Evolutionary conservation across 2,113 vertebrate species (phyloP).

Genomic region (Neodontobutis hainanensis): DNA sequence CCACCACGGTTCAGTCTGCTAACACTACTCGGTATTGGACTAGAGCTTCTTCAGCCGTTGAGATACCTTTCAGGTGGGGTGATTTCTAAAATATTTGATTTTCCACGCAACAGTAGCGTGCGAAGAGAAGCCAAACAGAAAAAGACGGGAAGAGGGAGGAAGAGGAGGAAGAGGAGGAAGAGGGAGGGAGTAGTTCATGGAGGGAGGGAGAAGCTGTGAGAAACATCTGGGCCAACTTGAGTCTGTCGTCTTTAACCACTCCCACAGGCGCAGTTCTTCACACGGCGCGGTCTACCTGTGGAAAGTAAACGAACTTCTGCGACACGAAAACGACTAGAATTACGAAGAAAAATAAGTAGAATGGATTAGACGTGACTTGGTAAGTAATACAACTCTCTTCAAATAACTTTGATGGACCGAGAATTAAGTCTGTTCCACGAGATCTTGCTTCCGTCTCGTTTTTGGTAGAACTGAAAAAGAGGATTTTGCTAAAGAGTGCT

Average conservation of each 20-base stretch:
- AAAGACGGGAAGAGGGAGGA: neutral
- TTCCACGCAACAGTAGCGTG: neutral
- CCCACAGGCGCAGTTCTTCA: slow-evolving; percentile 59
- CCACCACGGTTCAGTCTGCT: no score
- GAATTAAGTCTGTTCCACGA: neutral
- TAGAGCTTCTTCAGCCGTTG: no score
- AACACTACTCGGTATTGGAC: no score
- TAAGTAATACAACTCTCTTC: slow-evolving; percentile 24
- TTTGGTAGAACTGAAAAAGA: neutral
- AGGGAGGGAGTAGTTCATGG: neutral
- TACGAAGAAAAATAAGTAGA: neutral
- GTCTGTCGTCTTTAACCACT: slow-evolving; percentile 51
- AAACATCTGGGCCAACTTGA: slow-evolving; percentile 34
- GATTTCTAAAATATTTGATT: neutral
- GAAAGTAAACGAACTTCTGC: neutral
- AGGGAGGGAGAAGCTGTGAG: neutral
- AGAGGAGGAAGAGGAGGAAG: slow-evolving; percentile 5
- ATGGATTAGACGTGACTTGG: slow-evolving; percentile 41
- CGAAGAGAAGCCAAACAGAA: no score
- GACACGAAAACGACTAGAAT: neutral
- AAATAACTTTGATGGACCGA: neutral
- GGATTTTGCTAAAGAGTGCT: neutral
- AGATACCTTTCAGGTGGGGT: neutral
- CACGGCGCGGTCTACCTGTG: slow-evolving; percentile 48
- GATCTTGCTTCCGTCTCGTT: neutral